These are phyloP conservation scores for Boloria selene DNA, from an alignment of 2,888 invertebrate genomes.

Conservation along the genomic window DNA sequence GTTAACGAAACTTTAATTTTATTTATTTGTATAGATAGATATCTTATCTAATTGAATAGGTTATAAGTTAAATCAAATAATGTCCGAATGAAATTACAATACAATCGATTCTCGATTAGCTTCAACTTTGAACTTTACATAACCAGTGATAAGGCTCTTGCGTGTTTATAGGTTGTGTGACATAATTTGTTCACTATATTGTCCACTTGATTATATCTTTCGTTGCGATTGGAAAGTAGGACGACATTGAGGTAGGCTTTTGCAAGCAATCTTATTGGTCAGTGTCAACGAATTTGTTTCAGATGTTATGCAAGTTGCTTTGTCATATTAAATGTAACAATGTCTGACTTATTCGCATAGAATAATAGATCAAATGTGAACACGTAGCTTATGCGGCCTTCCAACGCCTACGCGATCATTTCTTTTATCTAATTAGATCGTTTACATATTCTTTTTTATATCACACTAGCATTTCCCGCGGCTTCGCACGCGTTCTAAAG, in stretches of 20 bases:
- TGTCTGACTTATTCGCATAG: conserved; percentile 14
- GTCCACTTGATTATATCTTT: conserved; percentile 68
- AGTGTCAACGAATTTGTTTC: conserved; percentile 78
- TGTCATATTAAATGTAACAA: conserved; percentile 35
- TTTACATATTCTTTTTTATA: not conserved
- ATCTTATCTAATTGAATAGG: conserved; percentile 3
- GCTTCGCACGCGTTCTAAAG: too few relatives aligned
- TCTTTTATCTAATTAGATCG: conserved; percentile 7
- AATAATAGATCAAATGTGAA: conserved; percentile 27
- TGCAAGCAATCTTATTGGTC: conserved; percentile 72
- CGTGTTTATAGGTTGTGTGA: conserved; percentile 46
- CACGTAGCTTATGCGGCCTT: conserved; percentile 8
- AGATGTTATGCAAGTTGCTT: conserved; percentile 45
- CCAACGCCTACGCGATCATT: conserved; percentile 24
- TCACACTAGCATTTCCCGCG: too few relatives aligned
- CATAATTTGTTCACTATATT: conserved; percentile 64
- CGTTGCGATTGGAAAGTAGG: conserved; percentile 74
- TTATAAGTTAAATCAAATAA: conserved; percentile 43
- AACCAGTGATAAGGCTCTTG: conserved; percentile 36
- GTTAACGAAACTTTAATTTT: too few relatives aligned
- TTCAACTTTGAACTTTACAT: conserved; percentile 52
- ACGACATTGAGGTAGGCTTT: conserved; percentile 77
- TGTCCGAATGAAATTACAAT: conserved; percentile 48
- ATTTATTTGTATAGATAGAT: too few relatives aligned
- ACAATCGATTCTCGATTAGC: conserved; percentile 34